Conservation (phyloP, 2,113 vertebrate genomes). For the Halcyon senegalensis region DNA sequence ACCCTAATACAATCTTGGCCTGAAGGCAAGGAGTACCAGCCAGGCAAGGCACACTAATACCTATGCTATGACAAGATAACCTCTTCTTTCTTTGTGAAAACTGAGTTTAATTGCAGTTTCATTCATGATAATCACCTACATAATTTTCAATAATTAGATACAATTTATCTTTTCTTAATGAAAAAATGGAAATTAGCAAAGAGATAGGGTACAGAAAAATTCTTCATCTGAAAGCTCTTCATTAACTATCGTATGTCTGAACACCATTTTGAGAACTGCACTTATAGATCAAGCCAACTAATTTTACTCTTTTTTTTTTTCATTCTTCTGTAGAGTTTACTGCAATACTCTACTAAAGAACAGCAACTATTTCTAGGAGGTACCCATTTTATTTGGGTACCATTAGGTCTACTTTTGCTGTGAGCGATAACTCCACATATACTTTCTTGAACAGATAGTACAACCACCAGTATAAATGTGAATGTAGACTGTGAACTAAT, state of each 20-base stretch:
- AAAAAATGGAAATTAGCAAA: constrained; percentile 61
- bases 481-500: neutral
- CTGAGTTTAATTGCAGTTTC: constrained; percentile 44
- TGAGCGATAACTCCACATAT: neutral
- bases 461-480: neutral
- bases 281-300: neutral
- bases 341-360: neutral
- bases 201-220: constrained; percentile 28
- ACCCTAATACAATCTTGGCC: neutral
- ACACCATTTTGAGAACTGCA: constrained; percentile 21
- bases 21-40: neutral
- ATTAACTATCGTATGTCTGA: constrained; percentile 54
- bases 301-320: neutral
- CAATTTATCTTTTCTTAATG: constrained; percentile 69
- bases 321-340: neutral
- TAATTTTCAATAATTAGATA: constrained; percentile 65
- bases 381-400: neutral
- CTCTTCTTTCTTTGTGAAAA: constrained; percentile 37
- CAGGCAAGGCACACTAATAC: neutral
- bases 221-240: constrained; percentile 29
- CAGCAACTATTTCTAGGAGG: neutral
- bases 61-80: neutral
- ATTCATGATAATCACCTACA: constrained; percentile 66
- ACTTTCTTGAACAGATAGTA: neutral
- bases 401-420: neutral